Evolutionary conservation across 1,140 invertebrate species (phyloP), one percentile per base, ranked within the genome.

Genomic region (Micrasema minimum): DNA sequence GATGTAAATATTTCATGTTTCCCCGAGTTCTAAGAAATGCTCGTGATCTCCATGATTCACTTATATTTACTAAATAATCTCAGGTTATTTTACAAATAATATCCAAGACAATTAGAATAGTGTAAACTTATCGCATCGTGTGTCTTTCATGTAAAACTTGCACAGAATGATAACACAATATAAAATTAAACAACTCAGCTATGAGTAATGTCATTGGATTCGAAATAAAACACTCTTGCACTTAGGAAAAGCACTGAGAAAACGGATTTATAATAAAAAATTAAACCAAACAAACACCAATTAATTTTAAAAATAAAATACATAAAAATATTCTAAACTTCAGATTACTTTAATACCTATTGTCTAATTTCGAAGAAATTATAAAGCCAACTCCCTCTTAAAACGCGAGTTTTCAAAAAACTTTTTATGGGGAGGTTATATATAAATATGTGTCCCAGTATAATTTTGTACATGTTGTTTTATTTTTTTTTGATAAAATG

Each of bases 161-260:
- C n/a, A 10, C 11, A 64, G 59, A 64, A 64, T 46, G 59, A 46
- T 45, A 64, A 64, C 31, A 64, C 26, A 31, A 31, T 31, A 31
- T 31, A 4, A 31, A 31, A 31, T 31, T 31, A 31, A 31, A 31
- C 26, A 31, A 7, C 7, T n/a, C n/a, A n/a, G n/a, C 20, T 38
- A 23, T 64, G 59, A 64, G 59, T 64, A 64, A 64, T 64, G 41
- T 26, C 20, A n/a, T 7, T 16, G 7, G 31, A 46, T 64, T 59
- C 41, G 23, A 45, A 64, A 64, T 64, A 64, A 64, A 64, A 64
- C 43, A 64, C 43, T 46, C 11, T 64, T 37, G 59, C 43, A 64
- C 23, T 64, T 46, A 64, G 59, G 45, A 62, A 59, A 64, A 46
- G 38, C 18, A 26, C 59, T 9, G 9, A 38, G 41, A 64, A 7